Evolutionary conservation across 1,140 invertebrate species (phyloP), one percentile per base, ranked within the genome.

Genomic region (Drosophila truncata): DNA sequence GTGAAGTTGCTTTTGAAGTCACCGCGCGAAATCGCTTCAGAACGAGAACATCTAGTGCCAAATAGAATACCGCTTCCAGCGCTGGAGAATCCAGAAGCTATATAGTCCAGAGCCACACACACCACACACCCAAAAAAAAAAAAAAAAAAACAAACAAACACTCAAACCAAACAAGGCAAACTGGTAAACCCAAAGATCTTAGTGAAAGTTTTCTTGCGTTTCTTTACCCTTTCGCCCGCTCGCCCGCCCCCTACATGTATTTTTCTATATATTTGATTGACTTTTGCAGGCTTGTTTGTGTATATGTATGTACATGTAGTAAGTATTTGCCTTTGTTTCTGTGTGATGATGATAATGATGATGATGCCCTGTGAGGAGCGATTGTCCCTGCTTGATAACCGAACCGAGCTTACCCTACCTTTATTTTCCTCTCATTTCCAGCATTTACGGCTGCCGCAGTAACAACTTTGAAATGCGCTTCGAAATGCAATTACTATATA

Each of bases 281-380:
- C 65, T 74, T 80, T 91, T 90, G 59, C 90, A 91, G 90, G 84
- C 84, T 90, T 88, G 69, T 84, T 78, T 88, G 81, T 87, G 52
- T 55, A 55, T 55, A 84, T 88, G 77, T 55, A 84, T 88, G 80
- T 87, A 82, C 64, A 88, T 91, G 82, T 91, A 91, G 90, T 91
- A 91, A 91, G 90, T 91, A 91, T 90, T 85, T 63, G 74, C 82
- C 69, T 81, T 72, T 67, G 65, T 76, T 71, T 64, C 60, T 85
- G 69, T 83, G 49, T 76, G 54, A 55, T 55, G 33, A 54, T 54
- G 31, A 52, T 66, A 18, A 52, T 66, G 49, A 54, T 54, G 46
- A 47, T n/a, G 50, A 70, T 66, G 55, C 64, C 42, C 66, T 67
- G 46, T 67, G 63, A 67, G 66, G 66, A 70, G 66, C 66, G 42